A percentile compares a stretch with the other conserved stretches of the same genome.
These are phyloP conservation scores for Phaetusa simplex DNA, from an alignment of 2,113 vertebrate species.

Conservation along the genomic window DNA sequence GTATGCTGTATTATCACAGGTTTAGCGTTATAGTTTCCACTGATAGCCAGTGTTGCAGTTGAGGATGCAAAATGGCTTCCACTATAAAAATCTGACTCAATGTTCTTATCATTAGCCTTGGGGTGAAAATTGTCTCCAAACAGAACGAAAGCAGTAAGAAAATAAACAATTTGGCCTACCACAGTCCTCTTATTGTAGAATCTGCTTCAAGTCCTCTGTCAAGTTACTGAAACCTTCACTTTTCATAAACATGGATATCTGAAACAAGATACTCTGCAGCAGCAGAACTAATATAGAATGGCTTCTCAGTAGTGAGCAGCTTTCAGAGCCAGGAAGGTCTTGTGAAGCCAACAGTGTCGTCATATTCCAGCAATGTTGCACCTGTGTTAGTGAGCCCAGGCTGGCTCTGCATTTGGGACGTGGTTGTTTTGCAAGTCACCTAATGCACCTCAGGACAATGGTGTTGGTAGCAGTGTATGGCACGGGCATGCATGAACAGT, in stretches of 20 bases:
- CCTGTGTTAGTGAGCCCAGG: not conserved
- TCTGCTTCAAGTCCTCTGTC: not conserved
- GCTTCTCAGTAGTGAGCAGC: not conserved
- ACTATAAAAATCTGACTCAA: not conserved
- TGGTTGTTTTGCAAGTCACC: not conserved
- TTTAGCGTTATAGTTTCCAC: not conserved
- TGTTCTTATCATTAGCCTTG: not conserved
- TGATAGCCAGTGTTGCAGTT: not conserved
- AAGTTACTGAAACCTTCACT: not conserved
- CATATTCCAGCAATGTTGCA: not conserved
- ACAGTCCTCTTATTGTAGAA: not conserved
- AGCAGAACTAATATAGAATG: not conserved
- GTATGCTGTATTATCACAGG: not conserved
- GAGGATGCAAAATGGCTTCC: not conserved
- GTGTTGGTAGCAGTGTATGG: accelerated
- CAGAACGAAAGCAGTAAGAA: not conserved
- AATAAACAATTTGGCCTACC: not conserved
- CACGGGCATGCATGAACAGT: too few relatives aligned
- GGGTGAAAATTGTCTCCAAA: not conserved
- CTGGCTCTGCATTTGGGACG: not conserved
- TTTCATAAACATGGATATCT: not conserved
- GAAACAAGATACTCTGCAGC: not conserved
- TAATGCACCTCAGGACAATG: not conserved
- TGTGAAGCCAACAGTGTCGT: not conserved
- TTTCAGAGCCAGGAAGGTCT: not conserved